Conservation (phyloP, 2,113 vertebrate genomes). For the Myanophis thanlyinensis region DNA sequence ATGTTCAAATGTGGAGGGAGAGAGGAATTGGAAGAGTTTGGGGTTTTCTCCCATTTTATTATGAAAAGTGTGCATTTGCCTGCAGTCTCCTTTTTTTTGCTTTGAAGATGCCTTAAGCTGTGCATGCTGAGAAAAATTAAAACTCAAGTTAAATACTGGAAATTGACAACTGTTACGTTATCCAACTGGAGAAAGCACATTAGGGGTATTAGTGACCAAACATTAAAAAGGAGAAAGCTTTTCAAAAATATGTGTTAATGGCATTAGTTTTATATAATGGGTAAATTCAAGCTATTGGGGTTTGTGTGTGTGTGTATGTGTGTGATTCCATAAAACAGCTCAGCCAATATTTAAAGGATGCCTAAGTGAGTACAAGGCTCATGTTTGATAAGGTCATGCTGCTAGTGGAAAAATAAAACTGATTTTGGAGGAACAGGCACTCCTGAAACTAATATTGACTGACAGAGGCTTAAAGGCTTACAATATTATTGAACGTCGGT, state of each 20-base stretch:
- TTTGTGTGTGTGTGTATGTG: not conserved
- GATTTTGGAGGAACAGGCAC: not conserved
- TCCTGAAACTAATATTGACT: not conserved
- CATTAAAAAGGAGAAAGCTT: not conserved
- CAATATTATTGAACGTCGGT: not conserved
- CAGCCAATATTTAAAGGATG: not conserved
- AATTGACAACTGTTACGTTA: not conserved
- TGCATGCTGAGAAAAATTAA: not conserved
- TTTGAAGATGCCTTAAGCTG: not conserved
- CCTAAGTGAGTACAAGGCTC: not conserved
- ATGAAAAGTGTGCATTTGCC: not conserved
- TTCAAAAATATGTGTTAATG: not conserved
- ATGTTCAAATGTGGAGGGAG: not conserved
- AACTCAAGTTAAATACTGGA: not conserved
- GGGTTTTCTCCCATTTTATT: conserved; percentile 19
- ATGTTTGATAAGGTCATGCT: not conserved
- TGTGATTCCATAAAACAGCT: not conserved
- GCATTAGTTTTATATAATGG: not conserved
- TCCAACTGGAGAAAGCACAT: not conserved
- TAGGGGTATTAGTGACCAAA: not conserved
- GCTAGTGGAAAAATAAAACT: not conserved
- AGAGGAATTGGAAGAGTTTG: not conserved
- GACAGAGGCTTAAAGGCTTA: not conserved
- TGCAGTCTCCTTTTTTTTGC: not conserved
- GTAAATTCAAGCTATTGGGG: not conserved